Base-by-base conservation (phyloP, 2,113 vertebrate species). In the Melanerpes formicivorus region DNA sequence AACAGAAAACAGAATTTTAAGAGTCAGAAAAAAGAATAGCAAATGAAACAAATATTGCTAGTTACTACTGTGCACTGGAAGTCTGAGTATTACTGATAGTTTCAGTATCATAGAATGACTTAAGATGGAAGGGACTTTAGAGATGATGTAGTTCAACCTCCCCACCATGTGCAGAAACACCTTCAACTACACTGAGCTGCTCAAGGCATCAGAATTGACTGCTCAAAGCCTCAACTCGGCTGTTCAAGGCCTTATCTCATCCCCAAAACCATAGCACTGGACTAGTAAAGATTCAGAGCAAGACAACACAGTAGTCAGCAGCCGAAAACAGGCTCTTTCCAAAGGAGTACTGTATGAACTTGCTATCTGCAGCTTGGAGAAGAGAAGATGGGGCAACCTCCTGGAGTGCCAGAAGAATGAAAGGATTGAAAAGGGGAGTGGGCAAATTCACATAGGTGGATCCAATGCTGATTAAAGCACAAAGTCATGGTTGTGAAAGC, bases 321-420 rank as follows among this genome's bases (percentile, higher is more conserved):
- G 22, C 70, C 87, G 55, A 29, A 69, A 72, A 40, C 4, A 74
- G 21, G 6, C 6, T 59, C 46, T 71, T 42, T 50, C 80, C 56
- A 34, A 58, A 75, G 29, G 25, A 50, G 14, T 1, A 50, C 60
- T 13, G n/a, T 18, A 9, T 12, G 34, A 83, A 42, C 11, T 65
- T 0, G 0, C 7, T 37, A 11, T 27, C 17, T 23, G 46, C 18
- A 46, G 14, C 60, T 75, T 60, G 11, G 4, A 29, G 59, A 77
- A 76, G 22, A 72, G 50, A 84, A 37, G 26, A 8, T 37, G 22
- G 14, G 44, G 15, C 30, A 73, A 42, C 22, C 4, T 52, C 48
- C 72, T 62, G 21, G 27, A 70, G 22, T 22, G 52, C 16, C 44
- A 89, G 46, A 59, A 71, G 18, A 87, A 64, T n/a, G 32, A 70